Percentiles rank a stretch among this genome's conserved stretches.
phyloP scores from a whole-genome alignment of 2,888 invertebrate genomes.

The Tipula helvola region DNA sequence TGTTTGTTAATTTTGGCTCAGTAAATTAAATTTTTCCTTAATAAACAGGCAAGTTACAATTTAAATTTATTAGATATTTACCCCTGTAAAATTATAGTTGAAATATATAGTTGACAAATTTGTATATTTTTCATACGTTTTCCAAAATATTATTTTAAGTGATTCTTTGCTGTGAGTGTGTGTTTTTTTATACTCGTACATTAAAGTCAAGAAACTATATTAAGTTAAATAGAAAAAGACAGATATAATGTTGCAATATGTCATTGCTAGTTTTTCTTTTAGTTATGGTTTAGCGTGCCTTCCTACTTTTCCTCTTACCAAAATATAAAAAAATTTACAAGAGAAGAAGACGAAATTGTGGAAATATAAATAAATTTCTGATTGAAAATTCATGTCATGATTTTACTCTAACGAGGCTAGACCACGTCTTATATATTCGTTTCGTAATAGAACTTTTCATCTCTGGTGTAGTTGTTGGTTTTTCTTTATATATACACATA shows the following conservation, averaged over 20 bases:
- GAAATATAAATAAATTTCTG: not conserved
- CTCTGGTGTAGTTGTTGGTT: not conserved
- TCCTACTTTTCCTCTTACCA: not conserved
- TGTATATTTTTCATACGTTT: not conserved
- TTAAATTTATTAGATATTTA: not conserved
- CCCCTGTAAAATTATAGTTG: not conserved
- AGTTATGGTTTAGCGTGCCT: not conserved
- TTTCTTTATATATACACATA: not conserved
- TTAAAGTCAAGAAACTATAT: not conserved
- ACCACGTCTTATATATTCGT: slow-evolving; percentile 9
- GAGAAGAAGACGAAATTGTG: not conserved
- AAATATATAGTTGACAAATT: not conserved
- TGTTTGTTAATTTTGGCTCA: not conserved
- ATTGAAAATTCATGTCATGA: slow-evolving; percentile 10
- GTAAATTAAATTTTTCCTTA: not conserved
- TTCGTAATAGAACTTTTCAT: slow-evolving; percentile 7
- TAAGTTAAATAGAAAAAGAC: not conserved
- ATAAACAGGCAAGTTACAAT: not conserved
- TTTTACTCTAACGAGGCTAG: slow-evolving; percentile 10
- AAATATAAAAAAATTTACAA: not conserved
- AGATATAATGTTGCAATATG: not conserved
- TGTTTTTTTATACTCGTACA: not conserved
- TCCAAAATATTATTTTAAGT: not conserved
- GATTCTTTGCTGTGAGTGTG: not conserved
- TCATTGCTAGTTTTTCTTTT: not conserved